Base-by-base conservation (phyloP, 2,888 invertebrate genomes). In the Pemphredon lugubris region DNA sequence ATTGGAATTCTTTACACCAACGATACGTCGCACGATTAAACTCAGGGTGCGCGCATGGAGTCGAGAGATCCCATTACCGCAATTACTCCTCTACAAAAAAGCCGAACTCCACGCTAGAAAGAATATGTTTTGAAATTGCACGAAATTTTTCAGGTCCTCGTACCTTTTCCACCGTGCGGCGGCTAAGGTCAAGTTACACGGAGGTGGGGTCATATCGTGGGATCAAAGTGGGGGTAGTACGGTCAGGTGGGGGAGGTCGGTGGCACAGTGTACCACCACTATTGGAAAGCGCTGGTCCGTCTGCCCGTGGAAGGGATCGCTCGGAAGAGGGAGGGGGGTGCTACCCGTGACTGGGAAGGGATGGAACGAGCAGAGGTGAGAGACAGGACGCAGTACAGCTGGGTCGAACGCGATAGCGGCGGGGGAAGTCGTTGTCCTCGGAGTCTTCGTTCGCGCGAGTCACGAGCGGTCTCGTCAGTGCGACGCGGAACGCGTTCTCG, bases 391-490 rank as follows among this genome's bases (percentile, higher is more conserved):
- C 58, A 68, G 71, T 64, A 81, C 75, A 79, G 76, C 75, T 79
- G 73, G 77, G 81, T 81, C 80, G 81, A 83, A 79, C 57, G 59
- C 63, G 58, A 42, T 11, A 18, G 44, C 39, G 53, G 80, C 65
- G 77, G 84, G 83, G 82, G 84, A 83, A 85, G 85, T 85, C 85
- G 85, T 85, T 86, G 85, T 85, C 85, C 85, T 86, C 85, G 85
- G 83, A 78, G 83, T 82, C 79, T 80, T 81, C 79, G 81, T 79
- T 75, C 83, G 82, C 78, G 74, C 79, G 82, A 78, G 75, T 72
- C 77, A 77, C 79, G 77, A 76, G 71, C 78, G 73, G 71, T 70
- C 67, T 51, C 65, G 71, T 65, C 85, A 85, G 85, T 86, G 66
- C 82, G 75, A 78, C 84, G 84, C 85, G 84, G 79, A 79, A 75